Base-by-base conservation (phyloP, 2,113 vertebrate genomes). In the Fulmarus glacialis region DNA sequence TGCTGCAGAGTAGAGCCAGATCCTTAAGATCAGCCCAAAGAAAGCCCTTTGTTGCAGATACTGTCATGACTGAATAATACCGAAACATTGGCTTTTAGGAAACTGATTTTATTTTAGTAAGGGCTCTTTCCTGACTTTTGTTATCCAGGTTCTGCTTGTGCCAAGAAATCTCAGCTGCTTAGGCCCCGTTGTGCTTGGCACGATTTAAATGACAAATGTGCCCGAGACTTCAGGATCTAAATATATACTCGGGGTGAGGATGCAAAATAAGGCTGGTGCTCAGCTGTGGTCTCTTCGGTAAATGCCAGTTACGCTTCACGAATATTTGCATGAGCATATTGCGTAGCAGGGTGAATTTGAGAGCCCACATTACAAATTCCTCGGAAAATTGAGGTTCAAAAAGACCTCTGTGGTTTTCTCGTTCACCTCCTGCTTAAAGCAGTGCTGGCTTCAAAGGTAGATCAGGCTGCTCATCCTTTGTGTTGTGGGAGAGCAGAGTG, bases 111-210 rank as follows among this genome's bases (percentile, higher is more conserved):
- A 53, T 90, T 92, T 77, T 48, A 21, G 52, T 96, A 47, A 88
- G 71, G 43, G 40, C 52, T 79, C 71, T 92, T 63, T 38, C 75
- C 50, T 87, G 72, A 17, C 47, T 91, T 63, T 71, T 71, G n/a
- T 75, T 85, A 34, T 29, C 47, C 0, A 1, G 15, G 26, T 40
- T 89, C 72, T 96, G 77, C 55, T 64, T 3, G 3, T 91, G 87
- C 91, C 86, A 90, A 70, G 80, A 71, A 67, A 40, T 56, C 85
- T 96, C 82, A 92, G 82, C 91, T 94, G 83, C 86, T 90, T 48
- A 7, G 43, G 56, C 73, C 60, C 47, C 62, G 64, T 63, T 94
- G 91, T 75, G 89, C 93, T 95, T 97, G 96, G 66, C 90, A 50
- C 3, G 8, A 74, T 87, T 85, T 82, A 91, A 82, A 85, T 90